These are phyloP conservation scores for Camelus bactrianus DNA, from an alignment of 2,113 vertebrate species.

Conservation along the genomic window DNA sequence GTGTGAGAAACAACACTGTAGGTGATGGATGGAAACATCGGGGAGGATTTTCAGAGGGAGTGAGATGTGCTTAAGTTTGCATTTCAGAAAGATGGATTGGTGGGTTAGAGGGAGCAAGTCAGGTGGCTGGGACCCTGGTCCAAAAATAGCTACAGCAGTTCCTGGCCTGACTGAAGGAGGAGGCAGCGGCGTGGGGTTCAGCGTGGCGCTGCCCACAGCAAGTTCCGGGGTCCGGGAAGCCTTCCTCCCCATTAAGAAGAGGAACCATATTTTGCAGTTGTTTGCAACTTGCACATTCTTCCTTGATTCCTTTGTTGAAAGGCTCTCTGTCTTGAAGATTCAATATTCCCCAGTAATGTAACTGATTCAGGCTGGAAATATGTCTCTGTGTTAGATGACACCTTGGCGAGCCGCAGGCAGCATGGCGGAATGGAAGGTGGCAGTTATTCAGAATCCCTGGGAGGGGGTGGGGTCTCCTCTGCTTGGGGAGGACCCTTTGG, in stretches of 20 bases:
- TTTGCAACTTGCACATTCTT: not conserved
- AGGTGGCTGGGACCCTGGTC: not conserved
- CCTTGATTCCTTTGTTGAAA: not conserved
- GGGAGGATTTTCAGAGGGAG: not conserved
- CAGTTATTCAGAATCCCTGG: not conserved
- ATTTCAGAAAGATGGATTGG: not conserved
- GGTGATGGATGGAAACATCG: not conserved
- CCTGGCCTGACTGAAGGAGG: not conserved
- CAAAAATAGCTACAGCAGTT: not conserved
- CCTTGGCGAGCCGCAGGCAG: not conserved
- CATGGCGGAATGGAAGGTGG: too few species aligned
- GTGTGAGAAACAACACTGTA: not conserved
- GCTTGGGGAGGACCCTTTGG: not conserved
- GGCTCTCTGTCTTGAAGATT: not conserved
- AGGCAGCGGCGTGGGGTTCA: not conserved
- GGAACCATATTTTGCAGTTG: not conserved
- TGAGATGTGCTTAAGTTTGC: not conserved
- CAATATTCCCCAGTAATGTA: not conserved
- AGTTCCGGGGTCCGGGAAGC: not conserved
- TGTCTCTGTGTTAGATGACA: not conserved
- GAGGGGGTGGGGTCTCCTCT: not conserved
- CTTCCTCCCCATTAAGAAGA: not conserved
- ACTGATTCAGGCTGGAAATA: not conserved
- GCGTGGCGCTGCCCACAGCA: accelerated
- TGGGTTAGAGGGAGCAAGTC: not conserved